Base-by-base conservation (phyloP, 1,140 invertebrate genomes). In the Episyrphus balteatus region DNA sequence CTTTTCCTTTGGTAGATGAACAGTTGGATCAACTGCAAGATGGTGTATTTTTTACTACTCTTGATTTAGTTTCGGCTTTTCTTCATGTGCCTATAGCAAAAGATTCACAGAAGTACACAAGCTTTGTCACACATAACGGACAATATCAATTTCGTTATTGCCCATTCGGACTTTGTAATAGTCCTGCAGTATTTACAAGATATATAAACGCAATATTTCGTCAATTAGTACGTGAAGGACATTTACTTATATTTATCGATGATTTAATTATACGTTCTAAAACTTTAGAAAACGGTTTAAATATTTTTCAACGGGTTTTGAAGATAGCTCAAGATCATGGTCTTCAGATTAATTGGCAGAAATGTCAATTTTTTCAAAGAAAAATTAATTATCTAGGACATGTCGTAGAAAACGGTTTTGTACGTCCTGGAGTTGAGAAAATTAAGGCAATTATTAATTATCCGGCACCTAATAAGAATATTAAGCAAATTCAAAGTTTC, bases 111-210 rank as follows among this genome's bases (percentile, higher is more conserved):
- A 59, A 54, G 17, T 53, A 65, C n/a, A 69, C 68, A 2, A 68
- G 57, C 0, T 70, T 70, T 42, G 61, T 69, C 3, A 72, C 68
- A 0, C 62, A 58, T 0, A 65, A 68, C 44, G 55, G 42, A 2
- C 63, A 63, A 39, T 76, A 71, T 47, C 70, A 72, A 44, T 75
- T 58, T 49, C 44, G 55, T 0, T 51, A 58, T 44, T 58, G 72
- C 50, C 70, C 68, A 15, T 74, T 72, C 54, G 72, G 72, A 17
- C 49, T 75, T 2, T 53, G 48, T 8, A 73, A 70, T 52, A 58
- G 64, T 0, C 62, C 70, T 0, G 47, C 58, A 7, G 57, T 62
- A 5, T 74, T 74, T 48, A 63, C 69, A 47, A 41, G 58, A 33
- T 51, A 69, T 8, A 69, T 73, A 15, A 62, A 66, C 11, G 42